Evolutionary conservation across 2,797 vertebrate genomes (phyloP).

Genomic region (Potorous gilbertii): DNA sequence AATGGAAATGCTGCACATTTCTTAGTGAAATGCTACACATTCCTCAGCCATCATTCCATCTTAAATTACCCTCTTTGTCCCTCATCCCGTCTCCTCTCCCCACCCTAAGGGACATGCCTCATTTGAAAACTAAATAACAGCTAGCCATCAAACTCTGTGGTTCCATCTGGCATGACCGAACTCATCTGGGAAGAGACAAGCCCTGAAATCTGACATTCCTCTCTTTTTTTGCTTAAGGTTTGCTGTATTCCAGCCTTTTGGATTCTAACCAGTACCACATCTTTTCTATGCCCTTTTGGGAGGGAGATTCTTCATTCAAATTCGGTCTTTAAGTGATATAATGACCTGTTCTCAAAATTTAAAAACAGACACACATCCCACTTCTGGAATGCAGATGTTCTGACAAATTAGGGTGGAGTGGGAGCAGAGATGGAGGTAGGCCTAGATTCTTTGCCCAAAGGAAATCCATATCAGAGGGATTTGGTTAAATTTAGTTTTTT

Average conservation of each 20-base stretch:
- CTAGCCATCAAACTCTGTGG: not conserved
- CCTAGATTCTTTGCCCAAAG: not conserved
- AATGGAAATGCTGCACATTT: not conserved
- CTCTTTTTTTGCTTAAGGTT: not conserved
- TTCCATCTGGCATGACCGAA: not conserved
- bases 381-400: not conserved
- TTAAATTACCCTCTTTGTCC: not conserved
- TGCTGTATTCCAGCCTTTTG: not conserved
- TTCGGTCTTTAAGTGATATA: not conserved
- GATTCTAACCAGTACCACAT: not conserved
- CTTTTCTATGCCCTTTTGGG: not conserved
- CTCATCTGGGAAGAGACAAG: not conserved
- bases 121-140: not conserved
- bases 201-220: not conserved
- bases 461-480: not conserved
- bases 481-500: not conserved
- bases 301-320: not conserved
- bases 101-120: not conserved
- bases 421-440: not conserved
- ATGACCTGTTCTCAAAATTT: not conserved
- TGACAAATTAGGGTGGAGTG: not conserved
- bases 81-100: not conserved
- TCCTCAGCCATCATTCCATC: not conserved
- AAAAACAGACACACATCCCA: not conserved
- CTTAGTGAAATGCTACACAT: not conserved